Conservation (phyloP, 2,113 vertebrate species). For the Scytalopus superciliaris region DNA sequence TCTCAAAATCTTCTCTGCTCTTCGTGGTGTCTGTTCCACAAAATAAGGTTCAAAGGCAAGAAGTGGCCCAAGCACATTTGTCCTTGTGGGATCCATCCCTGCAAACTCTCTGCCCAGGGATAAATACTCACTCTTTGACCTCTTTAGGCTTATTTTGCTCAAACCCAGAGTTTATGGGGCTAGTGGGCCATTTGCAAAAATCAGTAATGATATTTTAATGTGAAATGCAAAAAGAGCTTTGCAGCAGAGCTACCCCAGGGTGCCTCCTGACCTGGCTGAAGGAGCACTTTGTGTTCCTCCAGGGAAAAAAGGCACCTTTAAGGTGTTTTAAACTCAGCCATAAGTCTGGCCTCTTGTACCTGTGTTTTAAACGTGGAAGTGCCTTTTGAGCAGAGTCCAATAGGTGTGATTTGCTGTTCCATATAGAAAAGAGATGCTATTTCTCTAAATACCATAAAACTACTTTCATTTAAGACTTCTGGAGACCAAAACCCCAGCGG, state of each 20-base stretch:
- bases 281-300: neutral
- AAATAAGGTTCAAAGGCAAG: neutral
- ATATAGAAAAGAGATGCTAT: neutral
- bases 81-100: neutral
- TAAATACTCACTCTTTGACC: neutral
- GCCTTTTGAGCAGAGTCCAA: neutral
- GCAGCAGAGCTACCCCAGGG: neutral
- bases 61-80: fast-evolving
- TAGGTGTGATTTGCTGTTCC: constrained; percentile 30
- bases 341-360: neutral
- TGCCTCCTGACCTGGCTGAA: neutral
- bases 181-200: neutral
- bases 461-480: constrained; percentile 26
- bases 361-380: fast-evolving
- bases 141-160: neutral
- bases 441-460: constrained; percentile 56
- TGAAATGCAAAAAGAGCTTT: neutral
- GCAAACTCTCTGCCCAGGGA: neutral
- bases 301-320: neutral
- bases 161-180: neutral
- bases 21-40: neutral
- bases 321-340: neutral
- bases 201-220: neutral
- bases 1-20: neutral
- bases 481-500: constrained; percentile 49